These are phyloP conservation scores for Pipa parva DNA, from an alignment of 2,113 vertebrate genomes.

Conservation along the genomic window DNA sequence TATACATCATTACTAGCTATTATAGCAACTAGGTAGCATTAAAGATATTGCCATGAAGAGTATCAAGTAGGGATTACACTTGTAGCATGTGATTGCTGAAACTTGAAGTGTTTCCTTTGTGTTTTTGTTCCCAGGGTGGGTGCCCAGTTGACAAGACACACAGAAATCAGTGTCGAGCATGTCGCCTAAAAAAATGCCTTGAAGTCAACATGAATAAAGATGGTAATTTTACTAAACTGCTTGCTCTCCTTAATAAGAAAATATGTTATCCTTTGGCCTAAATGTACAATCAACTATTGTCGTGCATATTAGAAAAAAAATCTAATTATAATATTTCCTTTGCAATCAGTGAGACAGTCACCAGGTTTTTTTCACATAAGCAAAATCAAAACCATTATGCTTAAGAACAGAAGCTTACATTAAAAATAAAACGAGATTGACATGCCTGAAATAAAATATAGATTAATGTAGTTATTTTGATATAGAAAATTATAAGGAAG, in stretches of 20 bases:
- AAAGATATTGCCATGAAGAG: too few relatives aligned
- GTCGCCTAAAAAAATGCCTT: conserved; percentile 96
- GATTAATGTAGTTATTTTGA: conserved; percentile 39
- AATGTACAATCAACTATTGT: conserved; percentile 38
- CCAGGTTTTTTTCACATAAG: conserved; percentile 31
- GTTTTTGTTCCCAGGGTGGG: conserved; percentile 72
- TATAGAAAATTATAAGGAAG: conserved; percentile 36
- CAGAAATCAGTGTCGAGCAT: conserved; percentile 96
- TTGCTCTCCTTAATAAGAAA: conserved; percentile 28
- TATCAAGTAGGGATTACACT: too few relatives aligned
- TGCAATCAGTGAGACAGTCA: conserved; percentile 40
- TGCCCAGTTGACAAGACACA: conserved; percentile 98
- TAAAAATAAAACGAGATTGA: conserved; percentile 34
- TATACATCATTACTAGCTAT: too few relatives aligned
- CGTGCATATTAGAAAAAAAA: conserved; percentile 31
- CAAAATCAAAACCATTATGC: conserved; percentile 43
- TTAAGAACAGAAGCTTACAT: conserved; percentile 39
- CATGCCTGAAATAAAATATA: conserved; percentile 35
- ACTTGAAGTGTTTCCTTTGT: background rate
- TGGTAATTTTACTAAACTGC: conserved; percentile 66
- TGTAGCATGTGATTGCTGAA: too few relatives aligned
- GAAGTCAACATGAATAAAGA: conserved; percentile 99
- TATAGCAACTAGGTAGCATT: too few relatives aligned
- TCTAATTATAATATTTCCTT: conserved; percentile 40
- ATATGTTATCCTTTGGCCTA: conserved; percentile 28